Evolutionary conservation across 2,888 invertebrate species (phyloP).

Genomic region (Lepidocyrtinus sp.): DNA sequence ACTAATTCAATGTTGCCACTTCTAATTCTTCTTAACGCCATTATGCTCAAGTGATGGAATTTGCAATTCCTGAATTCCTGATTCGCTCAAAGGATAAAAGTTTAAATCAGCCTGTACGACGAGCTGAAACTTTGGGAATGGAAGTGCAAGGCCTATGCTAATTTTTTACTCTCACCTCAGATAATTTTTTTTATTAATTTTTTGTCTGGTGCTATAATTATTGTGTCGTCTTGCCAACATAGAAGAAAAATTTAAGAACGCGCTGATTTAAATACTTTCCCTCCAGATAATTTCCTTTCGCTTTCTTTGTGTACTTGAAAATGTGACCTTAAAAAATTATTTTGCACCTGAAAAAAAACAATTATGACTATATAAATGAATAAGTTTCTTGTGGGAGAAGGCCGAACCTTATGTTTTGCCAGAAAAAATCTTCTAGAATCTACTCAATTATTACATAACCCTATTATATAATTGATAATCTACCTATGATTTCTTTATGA

Average conservation of each 20-base stretch:
- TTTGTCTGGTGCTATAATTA: background rate
- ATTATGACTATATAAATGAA: slow-evolving; percentile 9
- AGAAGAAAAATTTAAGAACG: background rate
- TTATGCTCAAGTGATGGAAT: background rate
- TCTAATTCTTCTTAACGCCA: background rate
- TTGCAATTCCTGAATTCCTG: too few relatives aligned
- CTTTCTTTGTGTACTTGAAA: slow-evolving; percentile 18
- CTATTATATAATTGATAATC: too few relatives aligned
- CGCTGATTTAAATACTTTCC: background rate
- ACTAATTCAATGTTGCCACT: slow-evolving; percentile 23
- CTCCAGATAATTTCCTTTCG: background rate
- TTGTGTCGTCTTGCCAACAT: background rate
- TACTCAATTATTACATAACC: background rate
- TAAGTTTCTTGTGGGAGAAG: slow-evolving; percentile 46
- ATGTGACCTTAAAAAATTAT: background rate
- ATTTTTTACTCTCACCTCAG: background rate
- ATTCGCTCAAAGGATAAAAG: background rate
- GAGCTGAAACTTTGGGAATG: slow-evolving; percentile 32
- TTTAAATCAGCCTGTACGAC: slow-evolving; percentile 41
- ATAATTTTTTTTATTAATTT: background rate
- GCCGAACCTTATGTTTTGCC: slow-evolving; percentile 43
- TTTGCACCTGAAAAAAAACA: background rate
- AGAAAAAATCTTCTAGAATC: background rate
- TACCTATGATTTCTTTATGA: slow-evolving; percentile 32
- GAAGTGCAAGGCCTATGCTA: background rate